These are phyloP conservation scores for Haliclona indistincta DNA, from an alignment of 37 sponge, comb jelly and placozoan genomes.

Conservation along the genomic window DNA sequence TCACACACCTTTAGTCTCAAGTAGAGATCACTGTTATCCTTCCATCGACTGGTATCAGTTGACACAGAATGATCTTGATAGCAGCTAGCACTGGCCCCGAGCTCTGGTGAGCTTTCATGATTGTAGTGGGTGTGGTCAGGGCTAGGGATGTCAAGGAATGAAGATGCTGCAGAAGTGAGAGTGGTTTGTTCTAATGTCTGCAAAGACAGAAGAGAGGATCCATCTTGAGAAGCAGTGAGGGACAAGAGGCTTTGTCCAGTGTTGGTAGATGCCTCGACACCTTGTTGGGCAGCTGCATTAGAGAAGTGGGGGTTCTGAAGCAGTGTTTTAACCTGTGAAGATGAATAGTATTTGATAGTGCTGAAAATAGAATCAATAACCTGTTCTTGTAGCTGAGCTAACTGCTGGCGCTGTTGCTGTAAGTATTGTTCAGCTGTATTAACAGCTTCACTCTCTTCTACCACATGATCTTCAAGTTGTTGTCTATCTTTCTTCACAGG, in stretches of 20 bases:
- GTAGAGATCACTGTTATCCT: too few relatives aligned
- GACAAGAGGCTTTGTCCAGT: constrained; percentile 15
- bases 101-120: too few relatives aligned
- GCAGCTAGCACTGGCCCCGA: too few relatives aligned
- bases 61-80: too few relatives aligned
- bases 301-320: not conserved
- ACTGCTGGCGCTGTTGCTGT: constrained; percentile 29
- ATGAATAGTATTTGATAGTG: not conserved
- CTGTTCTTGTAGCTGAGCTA: constrained; percentile 33
- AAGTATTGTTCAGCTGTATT: not conserved
- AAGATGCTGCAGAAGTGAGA: too few relatives aligned
- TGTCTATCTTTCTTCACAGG: too few relatives aligned
- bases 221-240: too few relatives aligned
- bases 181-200: too few relatives aligned
- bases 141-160: too few relatives aligned
- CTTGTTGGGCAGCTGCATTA: not conserved
- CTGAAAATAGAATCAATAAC: not conserved
- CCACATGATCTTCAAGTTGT: not conserved
- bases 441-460: not conserved
- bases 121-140: too few relatives aligned
- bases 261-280: constrained; percentile 30
- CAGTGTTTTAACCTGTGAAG: constrained; percentile 13
- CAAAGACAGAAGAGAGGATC: not conserved
- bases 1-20: too few relatives aligned
- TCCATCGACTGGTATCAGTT: too few relatives aligned